phyloP scores from a whole-genome alignment of 2,888 invertebrate species.

The Kryphioiulus occultus region DNA sequence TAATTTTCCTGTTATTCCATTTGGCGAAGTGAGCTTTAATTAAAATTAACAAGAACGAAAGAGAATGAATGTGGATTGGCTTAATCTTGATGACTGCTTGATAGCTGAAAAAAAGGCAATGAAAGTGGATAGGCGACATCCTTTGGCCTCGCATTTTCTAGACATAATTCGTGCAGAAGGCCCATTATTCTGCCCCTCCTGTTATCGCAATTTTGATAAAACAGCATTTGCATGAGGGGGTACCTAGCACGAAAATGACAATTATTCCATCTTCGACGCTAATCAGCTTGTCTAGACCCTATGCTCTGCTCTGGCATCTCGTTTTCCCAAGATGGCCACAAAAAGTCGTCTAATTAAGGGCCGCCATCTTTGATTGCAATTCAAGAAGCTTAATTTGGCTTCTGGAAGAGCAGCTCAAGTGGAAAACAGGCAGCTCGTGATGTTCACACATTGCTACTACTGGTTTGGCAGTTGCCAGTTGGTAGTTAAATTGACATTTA shows the following conservation, averaged over 20 bases:
- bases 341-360: conserved; percentile 23
- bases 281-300: not conserved
- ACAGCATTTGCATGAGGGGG: not conserved
- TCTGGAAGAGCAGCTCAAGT: not conserved
- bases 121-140: conserved; percentile 11
- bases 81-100: not conserved
- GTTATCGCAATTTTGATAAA: not conserved
- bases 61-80: conserved; percentile 6
- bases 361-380: not conserved
- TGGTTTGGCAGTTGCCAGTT: not conserved
- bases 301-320: not conserved
- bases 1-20: conserved; percentile 23
- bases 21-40: not conserved
- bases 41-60: conserved; percentile 15
- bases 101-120: not conserved
- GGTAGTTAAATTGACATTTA: not conserved
- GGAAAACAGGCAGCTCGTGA: not conserved
- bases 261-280: not conserved
- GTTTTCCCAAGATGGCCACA: not conserved
- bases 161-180: conserved; percentile 1
- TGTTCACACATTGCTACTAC: not conserved
- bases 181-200: conserved; percentile 13
- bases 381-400: conserved; percentile 3
- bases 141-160: not conserved
- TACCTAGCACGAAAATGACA: not conserved